Percentiles rank a stretch among this genome's conserved stretches.
These are phyloP conservation scores for Gymnothorax javanicus DNA, from an alignment of 2,797 vertebrate species.

Conservation along the genomic window DNA sequence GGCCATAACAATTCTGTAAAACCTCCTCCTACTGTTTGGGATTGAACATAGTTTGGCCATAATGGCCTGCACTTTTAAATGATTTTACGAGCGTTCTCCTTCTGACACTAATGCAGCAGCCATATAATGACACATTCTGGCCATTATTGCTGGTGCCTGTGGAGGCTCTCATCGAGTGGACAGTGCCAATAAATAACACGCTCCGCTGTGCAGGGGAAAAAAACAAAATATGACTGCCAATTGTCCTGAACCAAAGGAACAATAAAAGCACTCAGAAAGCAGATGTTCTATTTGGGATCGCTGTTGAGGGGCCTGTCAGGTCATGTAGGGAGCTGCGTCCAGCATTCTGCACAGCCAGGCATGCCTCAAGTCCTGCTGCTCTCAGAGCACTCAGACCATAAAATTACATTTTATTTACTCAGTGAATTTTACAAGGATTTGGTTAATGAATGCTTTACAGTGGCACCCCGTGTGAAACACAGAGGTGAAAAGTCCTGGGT, in stretches of 20 bases:
- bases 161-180: background rate
- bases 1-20: background rate
- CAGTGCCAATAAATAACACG: constrained; percentile 11
- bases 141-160: background rate
- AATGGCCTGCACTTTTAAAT: background rate
- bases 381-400: background rate
- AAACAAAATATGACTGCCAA: constrained; percentile 1
- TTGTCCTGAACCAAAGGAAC: constrained; percentile 6
- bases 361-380: background rate
- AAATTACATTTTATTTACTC: background rate
- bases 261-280: background rate
- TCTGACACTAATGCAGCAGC: constrained; percentile 18
- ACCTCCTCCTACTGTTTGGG: background rate
- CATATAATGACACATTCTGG: constrained; percentile 8
- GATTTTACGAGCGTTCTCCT: background rate
- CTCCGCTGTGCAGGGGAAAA: constrained; percentile 11
- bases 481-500: background rate
- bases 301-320: background rate
- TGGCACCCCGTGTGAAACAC: background rate
- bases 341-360: background rate
- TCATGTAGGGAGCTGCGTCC: background rate
- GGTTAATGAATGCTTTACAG: background rate
- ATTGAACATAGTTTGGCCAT: background rate
- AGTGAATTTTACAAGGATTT: background rate
- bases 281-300: background rate